Conservation (phyloP, 2,888 invertebrate genomes). For the Limenitis camilla region DNA sequence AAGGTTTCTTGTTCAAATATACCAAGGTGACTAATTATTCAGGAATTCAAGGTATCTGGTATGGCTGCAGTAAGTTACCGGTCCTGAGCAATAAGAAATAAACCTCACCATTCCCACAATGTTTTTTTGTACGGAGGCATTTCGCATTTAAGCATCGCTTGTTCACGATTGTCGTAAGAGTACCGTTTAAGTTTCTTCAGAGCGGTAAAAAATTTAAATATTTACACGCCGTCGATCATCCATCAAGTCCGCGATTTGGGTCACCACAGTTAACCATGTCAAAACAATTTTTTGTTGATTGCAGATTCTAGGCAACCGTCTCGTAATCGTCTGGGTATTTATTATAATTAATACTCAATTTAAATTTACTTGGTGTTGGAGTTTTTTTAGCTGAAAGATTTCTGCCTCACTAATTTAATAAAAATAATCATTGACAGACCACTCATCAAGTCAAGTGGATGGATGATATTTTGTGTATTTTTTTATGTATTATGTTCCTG, state of each 20-base stretch:
- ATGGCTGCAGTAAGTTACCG: constrained; percentile 2
- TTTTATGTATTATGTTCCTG: no score
- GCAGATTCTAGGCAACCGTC: not conserved
- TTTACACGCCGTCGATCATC: constrained; percentile 3
- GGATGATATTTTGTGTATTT: no score
- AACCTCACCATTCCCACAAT: not conserved
- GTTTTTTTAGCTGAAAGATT: no score
- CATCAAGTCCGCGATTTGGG: not conserved
- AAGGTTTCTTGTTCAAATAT: not conserved
- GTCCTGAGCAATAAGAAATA: constrained; percentile 5
- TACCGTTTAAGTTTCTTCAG: not conserved
- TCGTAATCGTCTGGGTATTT: not conserved
- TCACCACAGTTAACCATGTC: not conserved
- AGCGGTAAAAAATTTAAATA: not conserved
- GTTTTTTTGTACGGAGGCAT: not conserved
- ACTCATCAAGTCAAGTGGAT: no score
- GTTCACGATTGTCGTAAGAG: not conserved
- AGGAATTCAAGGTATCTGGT: constrained; percentile 6
- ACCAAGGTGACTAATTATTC: not conserved
- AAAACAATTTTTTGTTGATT: not conserved
- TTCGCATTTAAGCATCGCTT: not conserved
- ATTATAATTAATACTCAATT: no score
- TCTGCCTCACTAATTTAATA: no score
- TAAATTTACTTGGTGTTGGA: no score
- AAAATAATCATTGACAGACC: no score